Evolutionary conservation across 1,140 invertebrate species (phyloP).

Genomic region (Ruditapes philippinarum): DNA sequence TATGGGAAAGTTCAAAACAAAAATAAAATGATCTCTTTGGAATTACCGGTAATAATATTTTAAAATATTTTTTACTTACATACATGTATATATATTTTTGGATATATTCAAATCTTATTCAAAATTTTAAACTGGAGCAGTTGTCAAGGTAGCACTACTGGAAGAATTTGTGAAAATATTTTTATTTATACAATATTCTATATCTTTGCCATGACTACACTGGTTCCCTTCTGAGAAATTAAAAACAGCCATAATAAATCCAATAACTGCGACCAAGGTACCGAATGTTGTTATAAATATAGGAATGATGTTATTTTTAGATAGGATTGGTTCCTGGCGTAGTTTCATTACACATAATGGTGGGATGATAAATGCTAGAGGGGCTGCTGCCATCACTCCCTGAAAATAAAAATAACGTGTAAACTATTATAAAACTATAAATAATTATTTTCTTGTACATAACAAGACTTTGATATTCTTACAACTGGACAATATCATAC

Average conservation of each 20-base stretch:
- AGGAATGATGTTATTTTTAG: slow-evolving; percentile 91
- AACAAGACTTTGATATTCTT: no score
- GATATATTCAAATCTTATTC: no score
- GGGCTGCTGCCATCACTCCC: slow-evolving; percentile 94
- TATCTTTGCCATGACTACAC: slow-evolving; percentile 90
- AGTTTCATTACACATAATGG: slow-evolving; percentile 93
- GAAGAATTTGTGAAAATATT: neutral
- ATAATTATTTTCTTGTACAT: no score
- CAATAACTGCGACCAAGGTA: slow-evolving; percentile 90
- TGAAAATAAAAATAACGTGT: slow-evolving; percentile 81
- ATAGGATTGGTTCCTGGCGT: slow-evolving; percentile 91
- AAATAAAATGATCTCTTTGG: no score
- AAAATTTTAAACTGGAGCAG: neutral
- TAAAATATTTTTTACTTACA: no score
- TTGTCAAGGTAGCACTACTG: neutral
- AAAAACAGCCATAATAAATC: slow-evolving; percentile 88
- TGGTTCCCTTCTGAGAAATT: slow-evolving; percentile 87
- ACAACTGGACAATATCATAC: no score
- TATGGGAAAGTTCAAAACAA: no score
- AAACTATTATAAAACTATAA: no score
- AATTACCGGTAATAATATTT: no score
- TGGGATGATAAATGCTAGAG: slow-evolving; percentile 94
- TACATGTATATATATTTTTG: no score
- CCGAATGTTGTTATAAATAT: slow-evolving; percentile 92
- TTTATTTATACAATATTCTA: slow-evolving; percentile 88